Percentiles rank a stretch among this genome's conserved stretches.
Conservation (phyloP, 2,888 invertebrate species). For the Oscheius onirici region DNA sequence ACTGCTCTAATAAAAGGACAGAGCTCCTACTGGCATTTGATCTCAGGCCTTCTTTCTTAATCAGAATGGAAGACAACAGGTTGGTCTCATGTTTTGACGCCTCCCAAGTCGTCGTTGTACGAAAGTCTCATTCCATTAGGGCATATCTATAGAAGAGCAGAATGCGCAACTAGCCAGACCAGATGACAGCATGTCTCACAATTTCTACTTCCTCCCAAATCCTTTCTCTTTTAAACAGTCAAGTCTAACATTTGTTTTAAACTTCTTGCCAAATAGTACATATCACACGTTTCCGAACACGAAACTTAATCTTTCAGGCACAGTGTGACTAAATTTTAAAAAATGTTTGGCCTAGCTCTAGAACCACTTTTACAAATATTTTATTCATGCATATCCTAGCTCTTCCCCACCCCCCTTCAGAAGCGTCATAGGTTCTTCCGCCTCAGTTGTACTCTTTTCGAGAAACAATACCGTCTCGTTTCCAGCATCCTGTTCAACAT, state of each 20-base stretch:
- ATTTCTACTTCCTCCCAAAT: not conserved
- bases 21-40: not conserved
- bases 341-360: conserved; percentile 3
- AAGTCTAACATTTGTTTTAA: not conserved
- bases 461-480: too few relatives aligned
- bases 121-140: conserved; percentile 17
- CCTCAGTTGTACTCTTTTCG: not conserved
- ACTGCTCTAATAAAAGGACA: conserved; percentile 26
- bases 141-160: conserved; percentile 12
- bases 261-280: too few relatives aligned
- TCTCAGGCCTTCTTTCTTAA: not conserved
- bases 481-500: conserved; percentile 11
- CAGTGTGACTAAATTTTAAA: not conserved
- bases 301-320: not conserved
- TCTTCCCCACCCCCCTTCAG: conserved; percentile 19
- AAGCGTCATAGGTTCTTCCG: conserved; percentile 17
- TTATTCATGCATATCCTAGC: conserved; percentile 28
- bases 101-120: not conserved
- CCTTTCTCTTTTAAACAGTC: not conserved
- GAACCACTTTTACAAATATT: conserved; percentile 11
- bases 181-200: conserved; percentile 6
- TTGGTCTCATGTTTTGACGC: conserved; percentile 16
- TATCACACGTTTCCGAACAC: not conserved
- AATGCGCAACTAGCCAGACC: conserved; percentile 20
- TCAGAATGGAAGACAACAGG: conserved; percentile 11